Base-by-base conservation (phyloP, 2,113 vertebrate species). In the Corapipo altera region DNA sequence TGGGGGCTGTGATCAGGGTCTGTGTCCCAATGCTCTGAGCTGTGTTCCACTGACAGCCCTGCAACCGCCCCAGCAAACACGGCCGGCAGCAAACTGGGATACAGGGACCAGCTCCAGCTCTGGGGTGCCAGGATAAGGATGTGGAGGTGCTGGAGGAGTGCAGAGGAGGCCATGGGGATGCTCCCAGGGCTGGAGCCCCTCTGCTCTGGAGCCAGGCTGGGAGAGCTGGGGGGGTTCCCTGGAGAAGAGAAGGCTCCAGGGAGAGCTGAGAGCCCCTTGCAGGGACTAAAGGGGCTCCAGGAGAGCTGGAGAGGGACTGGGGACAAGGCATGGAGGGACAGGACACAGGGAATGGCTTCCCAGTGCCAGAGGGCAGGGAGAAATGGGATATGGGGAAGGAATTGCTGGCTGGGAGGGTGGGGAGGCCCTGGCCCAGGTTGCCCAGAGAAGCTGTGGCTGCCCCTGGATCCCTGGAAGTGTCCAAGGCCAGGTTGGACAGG, bases 1-100 rank as follows among this genome's bases (percentile, higher is more conserved):
- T 4, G 9, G 61, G 35, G n/a, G 27, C 28, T 9, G 4, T 2
- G 12, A 54, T 16, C 0, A 0, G 49, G 74, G 49, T 27, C 11
- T 12, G 30, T 8, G 39, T 8, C 15, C 30, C 3, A 4, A 8
- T 11, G 52, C 21, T 37, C 33, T 2, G 1, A 27, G 52, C 20
- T 9, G 2, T 6, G 8, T 20, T 8, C 41, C 43, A 13, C 69
- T 1, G 22, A 33, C 61, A 43, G 59, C 44, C 26, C 75, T 16
- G 5, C 3, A 46, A 8, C 3, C 8, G 1, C 32, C 43, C 58
- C 6, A 28, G 51, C 13, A 33, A 43, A 51, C 9, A 0, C 17
- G 8, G 37, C 35, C 1, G 3, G 51, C 51, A 48, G 21, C 20
- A 35, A 73, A 65, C 11, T 7, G 7, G 49, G 74, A 19, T 2